Evolutionary conservation across 1,140 invertebrate species (phyloP), one percentile per base, ranked within the genome.

Genomic region (Leptinotarsa defecta): DNA sequence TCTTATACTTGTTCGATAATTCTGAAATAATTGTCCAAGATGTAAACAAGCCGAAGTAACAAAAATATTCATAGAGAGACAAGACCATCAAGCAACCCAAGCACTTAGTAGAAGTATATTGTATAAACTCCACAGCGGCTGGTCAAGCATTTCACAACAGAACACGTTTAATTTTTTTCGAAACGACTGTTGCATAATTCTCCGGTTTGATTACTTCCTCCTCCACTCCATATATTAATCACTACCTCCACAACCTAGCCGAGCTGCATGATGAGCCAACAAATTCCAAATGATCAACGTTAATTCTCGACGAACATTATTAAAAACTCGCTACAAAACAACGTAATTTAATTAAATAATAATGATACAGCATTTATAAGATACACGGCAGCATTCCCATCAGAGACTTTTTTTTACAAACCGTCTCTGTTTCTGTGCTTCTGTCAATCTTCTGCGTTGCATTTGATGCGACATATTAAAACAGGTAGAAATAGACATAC

Each of bases 291-390:
- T 75, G 72, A 75, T 68, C 72, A 77, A 71, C 76, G 68, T 77
- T 74, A 76, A 76, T 76, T 76, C 71, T 68, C 48, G 68, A 70
- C 49, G 64, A 64, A 11, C 34, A 43, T 68, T 62, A 74, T 75
- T 71, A 77, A 77, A 77, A 77, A 77, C 68, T 72, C 48, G 74
- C 65, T 69, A 75, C 72, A 77, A 77, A 72, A 72, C 76, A 75
- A 75, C 76, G 70, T 77, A 77, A 77, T 77, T 77, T 77, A 77
- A 77, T 77, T 77, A 77, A 77, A 77, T 68, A 75, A 77, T 77
- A 77, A 77, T 77, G 76, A 77, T 77, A 75, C 76, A 77, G 76
- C 76, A 77, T 75, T 75, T 77, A 77, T 77, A 77, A 72, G 65
- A 71, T 75, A 72, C 24, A 63, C 17, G 52, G 68, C 76, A 68